Percentiles rank a stretch among this genome's conserved stretches.
Conservation (phyloP, 2,888 invertebrate genomes). For the Dryococelus australis region DNA sequence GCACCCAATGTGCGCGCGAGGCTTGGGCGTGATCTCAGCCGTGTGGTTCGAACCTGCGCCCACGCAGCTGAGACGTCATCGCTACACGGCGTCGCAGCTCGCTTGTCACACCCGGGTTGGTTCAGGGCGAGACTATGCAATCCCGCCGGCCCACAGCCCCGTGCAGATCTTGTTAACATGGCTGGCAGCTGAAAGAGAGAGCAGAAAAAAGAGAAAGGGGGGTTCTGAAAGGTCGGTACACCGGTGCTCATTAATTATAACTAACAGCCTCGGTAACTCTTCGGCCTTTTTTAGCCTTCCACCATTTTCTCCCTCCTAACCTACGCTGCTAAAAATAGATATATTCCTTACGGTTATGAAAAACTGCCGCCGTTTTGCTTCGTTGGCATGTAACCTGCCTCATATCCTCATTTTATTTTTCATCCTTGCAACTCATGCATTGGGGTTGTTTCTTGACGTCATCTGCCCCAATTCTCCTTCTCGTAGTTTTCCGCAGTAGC, state of each 20-base stretch:
- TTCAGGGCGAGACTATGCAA: neutral
- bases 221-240: conserved; percentile 8
- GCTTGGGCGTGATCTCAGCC: too few relatives aligned
- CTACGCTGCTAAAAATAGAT: conserved; percentile 16
- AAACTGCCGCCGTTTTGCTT: neutral
- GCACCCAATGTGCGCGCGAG: too few relatives aligned
- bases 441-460: too few relatives aligned
- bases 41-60: too few relatives aligned
- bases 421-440: neutral
- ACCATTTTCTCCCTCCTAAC: conserved; percentile 8
- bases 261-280: conserved; percentile 16
- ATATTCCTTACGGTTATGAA: neutral
- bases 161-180: conserved; percentile 16
- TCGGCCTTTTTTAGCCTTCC: conserved; percentile 4
- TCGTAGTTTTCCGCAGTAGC: too few relatives aligned
- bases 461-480: too few relatives aligned
- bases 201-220: neutral
- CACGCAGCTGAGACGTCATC: too few relatives aligned
- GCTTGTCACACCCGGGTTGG: neutral
- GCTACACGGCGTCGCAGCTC: too few relatives aligned
- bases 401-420: neutral
- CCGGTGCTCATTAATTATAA: conserved; percentile 16
- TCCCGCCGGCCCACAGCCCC: neutral
- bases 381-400: neutral
- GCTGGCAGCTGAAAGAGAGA: neutral